Conservation (phyloP, 2,888 invertebrate species). For the Leuctra nigra region DNA sequence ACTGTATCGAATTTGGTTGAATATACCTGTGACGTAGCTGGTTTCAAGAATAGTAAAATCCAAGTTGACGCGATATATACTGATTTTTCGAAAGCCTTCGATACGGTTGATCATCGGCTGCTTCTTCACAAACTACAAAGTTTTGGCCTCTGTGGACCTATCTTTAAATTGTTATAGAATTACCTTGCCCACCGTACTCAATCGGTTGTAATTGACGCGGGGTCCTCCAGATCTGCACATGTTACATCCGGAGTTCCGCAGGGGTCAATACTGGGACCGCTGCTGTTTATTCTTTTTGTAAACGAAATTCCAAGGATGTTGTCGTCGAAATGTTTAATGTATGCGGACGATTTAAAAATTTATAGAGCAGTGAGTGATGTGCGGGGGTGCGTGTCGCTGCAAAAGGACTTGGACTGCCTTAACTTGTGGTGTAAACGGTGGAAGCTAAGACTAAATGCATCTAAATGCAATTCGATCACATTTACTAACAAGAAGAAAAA, state of each 20-base stretch:
- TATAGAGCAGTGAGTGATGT: neutral
- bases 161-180: neutral
- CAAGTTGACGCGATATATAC: conserved; percentile 9
- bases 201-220: neutral
- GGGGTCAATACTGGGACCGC: conserved; percentile 1
- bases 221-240: neutral
- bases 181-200: neutral
- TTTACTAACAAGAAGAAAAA: conserved; percentile 9
- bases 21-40: neutral
- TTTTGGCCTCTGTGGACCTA: neutral
- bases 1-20: neutral
- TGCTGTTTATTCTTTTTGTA: conserved; percentile 4
- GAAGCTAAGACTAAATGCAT: conserved; percentile 1
- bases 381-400: neutral
- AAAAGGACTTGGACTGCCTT: neutral
- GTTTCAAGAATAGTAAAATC: neutral
- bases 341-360: conserved; percentile 8
- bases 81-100: conserved; percentile 8
- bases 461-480: neutral
- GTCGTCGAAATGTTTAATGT: conserved; percentile 6
- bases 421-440: neutral
- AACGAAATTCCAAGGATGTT: neutral
- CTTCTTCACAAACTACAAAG: conserved; percentile 3
- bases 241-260: conserved; percentile 9
- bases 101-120: neutral